A percentile compares a stretch with the other conserved stretches of the same genome.
Evolutionary conservation across 2,113 vertebrate genomes (phyloP).

Genomic region (Trematocara marginatum): DNA sequence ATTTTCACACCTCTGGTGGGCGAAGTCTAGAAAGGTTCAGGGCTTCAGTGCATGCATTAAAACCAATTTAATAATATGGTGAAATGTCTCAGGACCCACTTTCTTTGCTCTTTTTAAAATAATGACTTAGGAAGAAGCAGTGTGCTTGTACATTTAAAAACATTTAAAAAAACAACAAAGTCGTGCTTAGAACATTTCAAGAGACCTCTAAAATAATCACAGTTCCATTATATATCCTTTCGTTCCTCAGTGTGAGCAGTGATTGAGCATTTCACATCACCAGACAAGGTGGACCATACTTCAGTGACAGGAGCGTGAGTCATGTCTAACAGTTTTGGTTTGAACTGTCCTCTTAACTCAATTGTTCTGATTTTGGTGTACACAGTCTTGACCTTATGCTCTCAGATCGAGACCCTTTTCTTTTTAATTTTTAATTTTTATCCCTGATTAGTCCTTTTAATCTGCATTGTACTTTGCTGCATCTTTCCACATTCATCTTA

Average conservation of each 20-base stretch:
- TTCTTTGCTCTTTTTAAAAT: background rate
- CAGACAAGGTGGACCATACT: background rate
- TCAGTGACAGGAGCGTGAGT: background rate
- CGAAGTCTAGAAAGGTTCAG: background rate
- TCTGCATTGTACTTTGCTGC: background rate
- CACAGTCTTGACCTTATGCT: background rate
- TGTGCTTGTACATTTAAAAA: background rate
- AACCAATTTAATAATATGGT: background rate
- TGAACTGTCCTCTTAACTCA: background rate
- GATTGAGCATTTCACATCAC: background rate
- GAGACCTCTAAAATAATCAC: background rate
- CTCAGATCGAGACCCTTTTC: background rate
- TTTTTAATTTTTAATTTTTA: background rate
- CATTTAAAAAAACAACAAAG: background rate
- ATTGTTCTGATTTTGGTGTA: background rate
- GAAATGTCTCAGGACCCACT: background rate
- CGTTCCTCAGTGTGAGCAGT: background rate
- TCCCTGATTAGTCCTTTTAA: background rate
- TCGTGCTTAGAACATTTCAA: background rate
- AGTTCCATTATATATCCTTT: background rate
- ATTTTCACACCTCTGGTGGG: background rate
- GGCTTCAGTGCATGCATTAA: background rate
- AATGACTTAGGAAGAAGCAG: background rate
- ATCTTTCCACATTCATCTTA: background rate
- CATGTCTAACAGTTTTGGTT: background rate